A percentile compares a stretch with the other conserved stretches of the same genome.
Conservation (phyloP, 2,888 invertebrate species). For the Athripsodes cinereus region DNA sequence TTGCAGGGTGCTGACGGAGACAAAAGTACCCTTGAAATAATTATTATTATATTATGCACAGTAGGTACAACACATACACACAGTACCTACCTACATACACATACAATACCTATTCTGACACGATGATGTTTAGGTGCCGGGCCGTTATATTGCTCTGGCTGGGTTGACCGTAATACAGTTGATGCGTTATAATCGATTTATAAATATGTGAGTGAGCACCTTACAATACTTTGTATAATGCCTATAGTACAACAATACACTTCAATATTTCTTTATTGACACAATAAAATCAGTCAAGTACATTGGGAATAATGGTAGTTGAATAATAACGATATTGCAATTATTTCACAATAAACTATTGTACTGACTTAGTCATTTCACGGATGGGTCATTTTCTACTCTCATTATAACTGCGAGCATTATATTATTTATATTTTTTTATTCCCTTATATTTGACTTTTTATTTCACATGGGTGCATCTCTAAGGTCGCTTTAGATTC, state of each 20-base stretch:
- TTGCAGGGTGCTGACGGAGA: too few species aligned
- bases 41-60: too few species aligned
- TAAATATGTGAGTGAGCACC: slow-evolving; percentile 14
- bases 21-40: too few species aligned
- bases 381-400: slow-evolving; percentile 18
- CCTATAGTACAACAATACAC: background rate
- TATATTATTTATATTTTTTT: background rate
- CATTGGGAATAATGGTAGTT: background rate
- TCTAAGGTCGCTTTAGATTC: background rate
- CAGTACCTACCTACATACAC: too few species aligned
- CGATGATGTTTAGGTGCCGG: too few species aligned
- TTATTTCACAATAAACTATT: slow-evolving; percentile 17
- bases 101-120: too few species aligned
- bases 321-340: slow-evolving; percentile 23
- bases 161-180: background rate
- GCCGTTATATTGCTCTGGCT: too few species aligned
- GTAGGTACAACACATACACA: too few species aligned
- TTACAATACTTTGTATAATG: background rate
- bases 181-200: slow-evolving; percentile 16
- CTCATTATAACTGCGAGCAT: background rate
- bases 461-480: background rate
- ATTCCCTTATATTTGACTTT: background rate
- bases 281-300: background rate
- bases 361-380: slow-evolving; percentile 15
- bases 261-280: background rate